phyloP scores from a whole-genome alignment of 1,140 invertebrate genomes.

The Euura lappo region DNA sequence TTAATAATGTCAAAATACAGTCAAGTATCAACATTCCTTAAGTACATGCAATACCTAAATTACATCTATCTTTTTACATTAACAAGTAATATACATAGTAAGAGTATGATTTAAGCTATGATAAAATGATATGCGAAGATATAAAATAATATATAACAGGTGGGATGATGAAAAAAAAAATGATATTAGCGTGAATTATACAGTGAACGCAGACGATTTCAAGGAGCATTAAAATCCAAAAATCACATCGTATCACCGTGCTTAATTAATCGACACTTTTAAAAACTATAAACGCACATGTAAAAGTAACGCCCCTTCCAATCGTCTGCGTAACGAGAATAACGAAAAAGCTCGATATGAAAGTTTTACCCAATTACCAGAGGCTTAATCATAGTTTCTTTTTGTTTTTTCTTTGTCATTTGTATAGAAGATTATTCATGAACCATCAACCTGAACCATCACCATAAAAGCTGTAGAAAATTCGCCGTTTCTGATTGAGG shows the following conservation, averaged over 20 bases:
- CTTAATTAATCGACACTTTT: not conserved
- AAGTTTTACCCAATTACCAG: not conserved
- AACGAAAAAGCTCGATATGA: slow-evolving; percentile 6
- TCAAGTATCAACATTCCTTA: slow-evolving; percentile 55
- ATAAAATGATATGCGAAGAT: slow-evolving; percentile 25
- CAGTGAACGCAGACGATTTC: not conserved
- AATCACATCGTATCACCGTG: not conserved
- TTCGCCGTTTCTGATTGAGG: not conserved
- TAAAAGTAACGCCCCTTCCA: not conserved
- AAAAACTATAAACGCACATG: not conserved
- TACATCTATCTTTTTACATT: slow-evolving; percentile 52
- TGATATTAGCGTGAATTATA: slow-evolving; percentile 10
- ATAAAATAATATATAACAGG: slow-evolving; percentile 4
- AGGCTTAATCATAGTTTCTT: not conserved
- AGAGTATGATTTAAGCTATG: slow-evolving; percentile 30
- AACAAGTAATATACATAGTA: slow-evolving; percentile 40
- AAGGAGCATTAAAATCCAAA: not conserved
- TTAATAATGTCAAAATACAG: slow-evolving; percentile 51
- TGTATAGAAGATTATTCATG: not conserved
- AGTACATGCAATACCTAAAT: slow-evolving; percentile 48
- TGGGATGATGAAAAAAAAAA: slow-evolving; percentile 13
- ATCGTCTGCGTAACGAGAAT: not conserved
- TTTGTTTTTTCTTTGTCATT: no score
- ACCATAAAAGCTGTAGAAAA: not conserved
- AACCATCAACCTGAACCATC: not conserved